These are phyloP conservation scores for Stenodema calcarata DNA, from an alignment of 2,888 invertebrate species.

Conservation along the genomic window DNA sequence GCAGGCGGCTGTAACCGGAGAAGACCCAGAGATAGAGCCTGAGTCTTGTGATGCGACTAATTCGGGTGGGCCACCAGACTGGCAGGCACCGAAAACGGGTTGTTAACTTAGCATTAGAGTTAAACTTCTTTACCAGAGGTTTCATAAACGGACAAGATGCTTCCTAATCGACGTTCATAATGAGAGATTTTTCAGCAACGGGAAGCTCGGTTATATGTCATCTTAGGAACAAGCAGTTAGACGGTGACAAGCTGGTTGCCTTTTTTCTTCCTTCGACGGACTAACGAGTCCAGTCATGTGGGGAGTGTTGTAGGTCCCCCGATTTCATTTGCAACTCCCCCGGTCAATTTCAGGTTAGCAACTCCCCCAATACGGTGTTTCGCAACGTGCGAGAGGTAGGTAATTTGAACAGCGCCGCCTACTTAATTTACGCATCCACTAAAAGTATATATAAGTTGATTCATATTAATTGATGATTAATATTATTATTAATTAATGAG, in stretches of 20 bases:
- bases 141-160: neutral
- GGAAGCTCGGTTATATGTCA: neutral
- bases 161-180: neutral
- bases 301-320: no score
- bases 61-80: slow-evolving; percentile 23
- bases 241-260: neutral
- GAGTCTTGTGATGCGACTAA: slow-evolving; percentile 22
- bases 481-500: no score
- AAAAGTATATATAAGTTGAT: no score
- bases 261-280: neutral
- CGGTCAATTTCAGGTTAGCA: no score
- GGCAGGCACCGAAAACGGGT: slow-evolving; percentile 36
- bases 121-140: neutral
- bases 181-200: slow-evolving; percentile 15
- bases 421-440: no score
- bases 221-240: neutral
- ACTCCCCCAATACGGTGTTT: no score
- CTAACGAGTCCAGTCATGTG: neutral
- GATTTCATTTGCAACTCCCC: no score
- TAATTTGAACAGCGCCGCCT: no score
- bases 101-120: slow-evolving; percentile 41
- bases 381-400: no score
- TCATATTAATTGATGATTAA: no score
- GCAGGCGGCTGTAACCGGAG: neutral
- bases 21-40: neutral